Conservation (phyloP, 2,888 invertebrate species). For the Hyles lineata region DNA sequence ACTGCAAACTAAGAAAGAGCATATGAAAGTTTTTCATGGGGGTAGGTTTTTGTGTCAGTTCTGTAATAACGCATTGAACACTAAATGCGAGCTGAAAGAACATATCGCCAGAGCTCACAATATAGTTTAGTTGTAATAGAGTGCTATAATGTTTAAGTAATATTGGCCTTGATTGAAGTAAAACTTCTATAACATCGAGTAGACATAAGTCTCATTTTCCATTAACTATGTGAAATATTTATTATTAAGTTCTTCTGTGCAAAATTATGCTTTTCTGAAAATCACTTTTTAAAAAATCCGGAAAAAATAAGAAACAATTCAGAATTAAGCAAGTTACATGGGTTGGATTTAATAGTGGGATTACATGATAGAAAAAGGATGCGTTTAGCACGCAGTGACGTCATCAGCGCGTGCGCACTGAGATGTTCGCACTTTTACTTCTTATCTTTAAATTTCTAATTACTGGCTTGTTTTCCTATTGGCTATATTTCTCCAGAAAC, state of each 20-base stretch:
- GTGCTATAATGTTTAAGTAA: not conserved
- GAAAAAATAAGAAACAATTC: too few relatives aligned
- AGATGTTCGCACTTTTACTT: too few relatives aligned
- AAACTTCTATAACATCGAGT: conserved; percentile 2
- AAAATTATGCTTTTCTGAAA: too few relatives aligned
- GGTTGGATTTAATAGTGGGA: too few relatives aligned
- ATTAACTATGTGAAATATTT: not conserved
- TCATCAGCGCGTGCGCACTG: too few relatives aligned
- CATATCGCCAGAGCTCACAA: conserved; percentile 65
- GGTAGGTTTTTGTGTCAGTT: conserved; percentile 67
- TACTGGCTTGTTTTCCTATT: too few relatives aligned
- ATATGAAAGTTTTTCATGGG: conserved; percentile 69
- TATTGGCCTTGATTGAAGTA: not conserved
- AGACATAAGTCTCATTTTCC: not conserved
- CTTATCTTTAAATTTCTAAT: too few relatives aligned
- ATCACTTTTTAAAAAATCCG: too few relatives aligned
- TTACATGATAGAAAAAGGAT: too few relatives aligned
- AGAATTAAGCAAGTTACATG: too few relatives aligned
- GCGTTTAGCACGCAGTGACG: too few relatives aligned
- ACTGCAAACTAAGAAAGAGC: conserved; percentile 53
- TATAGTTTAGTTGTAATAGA: conserved; percentile 52
- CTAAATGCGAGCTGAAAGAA: conserved; percentile 59
- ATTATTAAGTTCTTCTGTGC: not conserved
- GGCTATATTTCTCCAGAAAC: too few relatives aligned
- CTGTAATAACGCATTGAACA: conserved; percentile 64